These are phyloP conservation scores for Pterois miles DNA, from an alignment of 2,797 vertebrate species.

Conservation along the genomic window DNA sequence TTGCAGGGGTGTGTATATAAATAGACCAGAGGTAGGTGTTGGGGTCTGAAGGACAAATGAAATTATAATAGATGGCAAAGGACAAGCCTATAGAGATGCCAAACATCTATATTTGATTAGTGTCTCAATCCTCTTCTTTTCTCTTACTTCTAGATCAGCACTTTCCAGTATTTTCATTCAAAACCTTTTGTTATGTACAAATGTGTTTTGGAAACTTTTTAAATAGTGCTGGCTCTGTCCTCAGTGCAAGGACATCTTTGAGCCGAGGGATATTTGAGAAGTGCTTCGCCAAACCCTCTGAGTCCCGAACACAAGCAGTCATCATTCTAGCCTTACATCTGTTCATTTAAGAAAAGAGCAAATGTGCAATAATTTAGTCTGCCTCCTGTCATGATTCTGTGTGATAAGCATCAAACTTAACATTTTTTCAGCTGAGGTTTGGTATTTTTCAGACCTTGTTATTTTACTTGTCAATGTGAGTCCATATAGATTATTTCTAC, in stretches of 20 bases:
- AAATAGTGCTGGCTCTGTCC: constrained; percentile 32
- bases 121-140: neutral
- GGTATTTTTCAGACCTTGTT: neutral
- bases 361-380: constrained; percentile 35
- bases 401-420: constrained; percentile 10
- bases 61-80: constrained; percentile 74
- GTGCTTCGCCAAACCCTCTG: constrained; percentile 60
- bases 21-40: constrained; percentile 64
- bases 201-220: constrained; percentile 27
- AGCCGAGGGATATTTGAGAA: constrained; percentile 63
- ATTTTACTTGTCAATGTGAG: neutral
- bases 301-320: constrained; percentile 44
- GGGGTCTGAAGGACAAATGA: constrained; percentile 62
- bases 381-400: constrained; percentile 25
- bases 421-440: neutral
- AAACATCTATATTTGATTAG: constrained; percentile 39
- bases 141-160: neutral
- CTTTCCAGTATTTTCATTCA: neutral
- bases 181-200: constrained; percentile 18
- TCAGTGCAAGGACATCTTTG: constrained; percentile 54
- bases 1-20: constrained; percentile 50
- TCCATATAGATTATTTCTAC: neutral
- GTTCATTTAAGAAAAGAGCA: constrained; percentile 53
- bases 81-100: constrained; percentile 52
- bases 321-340: constrained; percentile 53